Evolutionary conservation across 2,113 vertebrate genomes (phyloP).

Genomic region (Puntigrus tetrazona): DNA sequence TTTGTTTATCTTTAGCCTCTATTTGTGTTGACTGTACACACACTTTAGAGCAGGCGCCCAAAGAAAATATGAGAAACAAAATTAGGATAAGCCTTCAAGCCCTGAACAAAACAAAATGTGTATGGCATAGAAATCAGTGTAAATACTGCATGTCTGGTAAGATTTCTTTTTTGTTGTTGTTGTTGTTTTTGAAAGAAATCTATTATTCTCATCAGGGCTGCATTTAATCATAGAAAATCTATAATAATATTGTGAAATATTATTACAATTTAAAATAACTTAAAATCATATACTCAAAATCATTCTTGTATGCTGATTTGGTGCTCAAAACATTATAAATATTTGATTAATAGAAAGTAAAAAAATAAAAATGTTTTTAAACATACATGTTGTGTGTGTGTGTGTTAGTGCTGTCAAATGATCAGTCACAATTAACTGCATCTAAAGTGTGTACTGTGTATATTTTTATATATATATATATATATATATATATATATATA

Average conservation of each 20-base stretch:
- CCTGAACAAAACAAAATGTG: neutral
- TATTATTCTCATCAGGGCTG: neutral
- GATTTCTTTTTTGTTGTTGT: too few relatives aligned
- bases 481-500: too few relatives aligned
- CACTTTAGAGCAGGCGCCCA: neutral
- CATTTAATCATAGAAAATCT: neutral
- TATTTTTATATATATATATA: too few relatives aligned
- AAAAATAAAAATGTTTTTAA: too few relatives aligned
- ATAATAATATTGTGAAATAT: neutral
- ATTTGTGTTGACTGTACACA: slow-evolving; percentile 13
- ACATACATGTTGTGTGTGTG: too few relatives aligned
- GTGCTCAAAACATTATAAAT: neutral
- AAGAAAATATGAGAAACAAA: neutral
- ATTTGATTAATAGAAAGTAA: too few relatives aligned
- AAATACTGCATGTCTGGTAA: neutral
- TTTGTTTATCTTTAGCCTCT: neutral
- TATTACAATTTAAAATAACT: neutral
- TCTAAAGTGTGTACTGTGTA: too few relatives aligned
- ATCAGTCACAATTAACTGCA: too few relatives aligned
- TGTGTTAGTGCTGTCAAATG: too few relatives aligned
- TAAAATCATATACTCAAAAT: neutral
- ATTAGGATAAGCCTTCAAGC: neutral
- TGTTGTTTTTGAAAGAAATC: neutral
- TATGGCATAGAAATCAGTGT: neutral
- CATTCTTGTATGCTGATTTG: neutral